A percentile compares a stretch with the other conserved stretches of the same genome.
These are phyloP conservation scores for Paramormyrops hopkinsi DNA, from an alignment of 2,797 vertebrate species.

Conservation along the genomic window DNA sequence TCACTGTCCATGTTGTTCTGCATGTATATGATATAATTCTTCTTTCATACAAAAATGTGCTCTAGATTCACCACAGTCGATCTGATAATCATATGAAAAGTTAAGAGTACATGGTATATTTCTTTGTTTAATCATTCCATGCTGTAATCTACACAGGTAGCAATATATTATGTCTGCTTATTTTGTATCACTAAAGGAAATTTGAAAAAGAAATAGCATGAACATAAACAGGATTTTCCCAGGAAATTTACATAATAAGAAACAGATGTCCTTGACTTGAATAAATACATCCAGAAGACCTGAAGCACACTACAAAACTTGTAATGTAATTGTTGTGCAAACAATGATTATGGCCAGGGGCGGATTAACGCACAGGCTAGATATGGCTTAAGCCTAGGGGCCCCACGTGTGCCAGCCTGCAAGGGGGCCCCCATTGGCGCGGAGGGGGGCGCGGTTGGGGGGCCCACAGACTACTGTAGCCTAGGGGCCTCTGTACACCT, in stretches of 20 bases:
- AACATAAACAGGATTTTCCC: background rate
- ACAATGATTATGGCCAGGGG: background rate
- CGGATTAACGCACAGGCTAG: too few species aligned
- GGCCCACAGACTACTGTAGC: too few species aligned
- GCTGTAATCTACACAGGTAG: background rate
- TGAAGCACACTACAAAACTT: background rate
- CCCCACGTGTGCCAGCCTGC: too few species aligned
- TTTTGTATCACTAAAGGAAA: background rate
- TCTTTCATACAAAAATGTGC: background rate
- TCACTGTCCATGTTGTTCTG: background rate
- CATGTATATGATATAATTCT: background rate
- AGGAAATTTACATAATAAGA: conserved; percentile 10
- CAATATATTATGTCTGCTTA: background rate
- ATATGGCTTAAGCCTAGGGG: too few species aligned
- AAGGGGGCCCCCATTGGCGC: too few species aligned
- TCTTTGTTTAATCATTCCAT: background rate
- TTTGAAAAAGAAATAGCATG: background rate
- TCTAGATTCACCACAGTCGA: background rate
- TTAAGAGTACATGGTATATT: background rate
- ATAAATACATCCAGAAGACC: conserved; percentile 12
- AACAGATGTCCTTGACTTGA: conserved; percentile 18
- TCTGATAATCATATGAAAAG: background rate
- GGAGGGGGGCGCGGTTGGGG: too few species aligned
- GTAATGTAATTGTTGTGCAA: conserved; percentile 4
- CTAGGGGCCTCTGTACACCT: too few species aligned